Conservation (phyloP, 1,140 invertebrate genomes). For the Tachypleus tridentatus region DNA sequence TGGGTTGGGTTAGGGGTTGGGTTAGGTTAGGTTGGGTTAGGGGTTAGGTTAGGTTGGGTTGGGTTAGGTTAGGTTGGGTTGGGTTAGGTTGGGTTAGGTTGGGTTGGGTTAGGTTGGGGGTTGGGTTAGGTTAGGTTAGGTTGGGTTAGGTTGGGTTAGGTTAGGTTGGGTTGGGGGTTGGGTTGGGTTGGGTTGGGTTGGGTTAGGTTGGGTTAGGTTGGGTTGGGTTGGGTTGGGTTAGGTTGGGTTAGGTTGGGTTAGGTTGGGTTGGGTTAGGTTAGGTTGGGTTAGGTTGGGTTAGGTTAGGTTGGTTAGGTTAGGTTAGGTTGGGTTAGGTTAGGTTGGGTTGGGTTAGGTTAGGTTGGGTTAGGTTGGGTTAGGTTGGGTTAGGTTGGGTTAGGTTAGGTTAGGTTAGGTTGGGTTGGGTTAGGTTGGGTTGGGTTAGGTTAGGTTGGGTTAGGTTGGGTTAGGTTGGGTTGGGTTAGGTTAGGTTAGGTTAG, state of each 20-base stretch:
- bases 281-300: conserved; percentile 17
- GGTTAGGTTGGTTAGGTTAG: conserved; percentile 23
- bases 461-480: conserved; percentile 13
- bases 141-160: conserved; percentile 24
- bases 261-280: conserved; percentile 18
- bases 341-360: conserved; percentile 25
- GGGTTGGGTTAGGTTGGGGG: conserved; percentile 19
- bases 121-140: conserved; percentile 15
- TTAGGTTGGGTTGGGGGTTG: conserved; percentile 21
- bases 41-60: conserved; percentile 22
- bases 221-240: conserved; percentile 23
- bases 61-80: conserved; percentile 21
- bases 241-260: conserved; percentile 22
- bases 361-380: conserved; percentile 25
- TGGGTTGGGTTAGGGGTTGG: conserved; percentile 11
- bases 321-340: conserved; percentile 22
- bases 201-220: conserved; percentile 27
- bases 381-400: conserved; percentile 27
- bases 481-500: conserved; percentile 23
- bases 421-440: conserved; percentile 22
- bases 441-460: conserved; percentile 20
- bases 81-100: conserved; percentile 22
- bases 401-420: conserved; percentile 26
- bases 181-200: conserved; percentile 19
- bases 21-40: conserved; percentile 17